Conservation (phyloP, 92 coral and sea anemone species). For the Epizoanthus scotinus region DNA sequence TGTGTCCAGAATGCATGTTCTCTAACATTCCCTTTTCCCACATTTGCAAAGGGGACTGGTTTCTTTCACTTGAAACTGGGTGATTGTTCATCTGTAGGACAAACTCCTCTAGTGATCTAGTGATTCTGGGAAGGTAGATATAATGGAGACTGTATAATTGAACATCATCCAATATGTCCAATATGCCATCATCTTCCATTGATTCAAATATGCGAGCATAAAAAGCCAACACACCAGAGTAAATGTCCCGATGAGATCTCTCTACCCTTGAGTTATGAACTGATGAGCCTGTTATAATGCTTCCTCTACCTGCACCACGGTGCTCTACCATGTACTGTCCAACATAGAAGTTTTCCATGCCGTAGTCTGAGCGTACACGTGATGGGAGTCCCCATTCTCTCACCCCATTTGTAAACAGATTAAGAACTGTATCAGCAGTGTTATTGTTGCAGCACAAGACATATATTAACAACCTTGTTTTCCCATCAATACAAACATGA, state of each 20-base stretch:
- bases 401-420: constrained; percentile 51
- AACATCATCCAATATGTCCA: constrained; percentile 46
- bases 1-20: constrained; percentile 78
- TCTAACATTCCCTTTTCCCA: constrained; percentile 77
- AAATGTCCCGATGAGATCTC: constrained; percentile 43
- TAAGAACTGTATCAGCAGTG: constrained; percentile 59
- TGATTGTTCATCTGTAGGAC: constrained; percentile 76
- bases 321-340: constrained; percentile 36
- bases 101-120: constrained; percentile 47
- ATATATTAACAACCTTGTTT: constrained; percentile 48
- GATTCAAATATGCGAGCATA: constrained; percentile 47
- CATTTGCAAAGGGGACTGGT: constrained; percentile 77
- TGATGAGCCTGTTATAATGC: constrained; percentile 44
- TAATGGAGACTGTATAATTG: constrained; percentile 47
- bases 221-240: constrained; percentile 40
- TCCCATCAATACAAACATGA: constrained; percentile 62
- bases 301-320: constrained; percentile 43
- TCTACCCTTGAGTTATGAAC: constrained; percentile 47
- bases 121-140: constrained; percentile 52
- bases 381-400: constrained; percentile 49
- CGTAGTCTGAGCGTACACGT: constrained; percentile 33
- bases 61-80: constrained; percentile 82
- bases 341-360: constrained; percentile 45
- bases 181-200: constrained; percentile 48
- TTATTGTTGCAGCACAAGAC: constrained; percentile 52